These are phyloP conservation scores for Oscheius myriophilus DNA, from an alignment of 2,888 invertebrate genomes.

Conservation along the genomic window DNA sequence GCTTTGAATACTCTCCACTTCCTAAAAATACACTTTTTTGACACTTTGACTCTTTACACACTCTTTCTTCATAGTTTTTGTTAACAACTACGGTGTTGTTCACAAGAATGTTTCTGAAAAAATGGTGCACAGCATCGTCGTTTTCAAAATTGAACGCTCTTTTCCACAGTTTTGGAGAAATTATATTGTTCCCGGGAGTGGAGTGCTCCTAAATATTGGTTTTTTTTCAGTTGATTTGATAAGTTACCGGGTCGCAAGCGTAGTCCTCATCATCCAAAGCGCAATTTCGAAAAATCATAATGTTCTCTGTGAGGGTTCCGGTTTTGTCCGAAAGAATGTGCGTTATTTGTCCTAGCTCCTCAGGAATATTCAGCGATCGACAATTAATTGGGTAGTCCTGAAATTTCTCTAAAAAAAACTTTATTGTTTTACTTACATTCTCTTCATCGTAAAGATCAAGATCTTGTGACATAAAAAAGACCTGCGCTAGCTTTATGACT, in stretches of 20 bases:
- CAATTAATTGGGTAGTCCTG: slow-evolving; percentile 84
- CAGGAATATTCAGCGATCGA: slow-evolving; percentile 83
- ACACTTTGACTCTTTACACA: no score
- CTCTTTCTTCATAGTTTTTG: slow-evolving; percentile 72
- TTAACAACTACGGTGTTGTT: slow-evolving; percentile 97
- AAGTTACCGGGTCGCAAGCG: slow-evolving; percentile 31
- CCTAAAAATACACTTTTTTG: no score
- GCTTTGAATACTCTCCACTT: no score
- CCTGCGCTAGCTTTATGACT: slow-evolving; percentile 92
- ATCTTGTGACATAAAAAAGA: slow-evolving; percentile 92
- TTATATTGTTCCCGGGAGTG: no score
- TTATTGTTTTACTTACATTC: slow-evolving; percentile 15
- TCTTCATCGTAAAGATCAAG: slow-evolving; percentile 83
- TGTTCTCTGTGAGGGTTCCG: slow-evolving; percentile 90
- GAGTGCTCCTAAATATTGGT: no score
- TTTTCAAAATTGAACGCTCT: neutral
- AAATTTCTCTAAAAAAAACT: neutral
- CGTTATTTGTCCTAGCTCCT: slow-evolving; percentile 77
- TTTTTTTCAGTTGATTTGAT: no score
- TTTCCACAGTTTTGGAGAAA: no score
- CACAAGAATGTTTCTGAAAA: slow-evolving; percentile 86
- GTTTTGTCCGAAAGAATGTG: slow-evolving; percentile 67
- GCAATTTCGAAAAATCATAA: slow-evolving; percentile 93
- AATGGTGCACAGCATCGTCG: slow-evolving; percentile 71
- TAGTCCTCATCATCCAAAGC: slow-evolving; percentile 49